These are phyloP conservation scores for Mythimna lalbum DNA, from an alignment of 2,888 invertebrate species.

Conservation along the genomic window DNA sequence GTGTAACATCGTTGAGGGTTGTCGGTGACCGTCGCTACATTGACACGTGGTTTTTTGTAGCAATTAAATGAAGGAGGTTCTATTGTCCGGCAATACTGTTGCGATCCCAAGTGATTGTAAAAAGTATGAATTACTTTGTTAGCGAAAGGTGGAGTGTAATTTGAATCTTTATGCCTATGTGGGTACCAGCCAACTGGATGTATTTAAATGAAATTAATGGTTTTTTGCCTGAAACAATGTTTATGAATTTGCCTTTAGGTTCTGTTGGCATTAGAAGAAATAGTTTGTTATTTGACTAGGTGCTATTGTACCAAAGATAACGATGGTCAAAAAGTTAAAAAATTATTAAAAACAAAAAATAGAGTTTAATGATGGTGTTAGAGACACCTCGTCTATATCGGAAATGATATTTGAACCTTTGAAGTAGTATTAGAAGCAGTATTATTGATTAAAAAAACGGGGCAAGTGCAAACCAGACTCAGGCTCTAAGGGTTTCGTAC, in stretches of 20 bases:
- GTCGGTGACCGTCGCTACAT: conserved; percentile 45
- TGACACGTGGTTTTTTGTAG: conserved; percentile 57
- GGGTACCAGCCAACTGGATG: not conserved
- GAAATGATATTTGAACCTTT: too few species aligned
- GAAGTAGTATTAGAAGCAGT: too few species aligned
- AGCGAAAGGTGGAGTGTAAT: conserved; percentile 15
- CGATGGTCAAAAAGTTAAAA: too few species aligned
- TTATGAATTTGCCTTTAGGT: not conserved
- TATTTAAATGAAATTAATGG: not conserved
- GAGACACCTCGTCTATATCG: too few species aligned
- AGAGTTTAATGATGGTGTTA: too few species aligned
- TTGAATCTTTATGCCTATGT: not conserved
- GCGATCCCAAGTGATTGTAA: conserved; percentile 46
- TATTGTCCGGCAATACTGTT: conserved; percentile 41
- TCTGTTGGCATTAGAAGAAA: not conserved
- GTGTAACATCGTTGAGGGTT: conserved; percentile 33
- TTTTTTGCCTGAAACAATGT: not conserved
- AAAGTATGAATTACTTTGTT: conserved; percentile 40
- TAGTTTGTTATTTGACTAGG: not conserved
- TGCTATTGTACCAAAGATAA: too few species aligned
- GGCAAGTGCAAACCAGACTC: too few species aligned
- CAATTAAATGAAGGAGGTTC: conserved; percentile 61
- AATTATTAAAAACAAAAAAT: too few species aligned
- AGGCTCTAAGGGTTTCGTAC: too few species aligned
- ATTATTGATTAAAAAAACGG: too few species aligned